phyloP scores from a whole-genome alignment of 2,113 vertebrate species.

The Nymphicus hollandicus region DNA sequence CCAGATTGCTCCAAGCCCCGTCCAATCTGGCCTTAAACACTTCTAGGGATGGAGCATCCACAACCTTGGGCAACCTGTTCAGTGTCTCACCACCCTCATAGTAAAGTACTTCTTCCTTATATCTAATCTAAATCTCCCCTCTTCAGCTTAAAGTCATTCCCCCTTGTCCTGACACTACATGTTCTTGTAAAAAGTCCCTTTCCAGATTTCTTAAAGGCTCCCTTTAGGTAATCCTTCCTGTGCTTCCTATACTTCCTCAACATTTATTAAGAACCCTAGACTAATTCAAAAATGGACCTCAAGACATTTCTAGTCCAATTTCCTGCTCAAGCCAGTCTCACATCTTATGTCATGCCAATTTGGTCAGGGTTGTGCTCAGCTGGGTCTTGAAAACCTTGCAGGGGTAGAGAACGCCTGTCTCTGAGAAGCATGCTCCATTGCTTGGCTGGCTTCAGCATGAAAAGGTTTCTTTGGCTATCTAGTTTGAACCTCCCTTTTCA shows the following conservation, averaged over 20 bases:
- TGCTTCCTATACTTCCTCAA: background rate
- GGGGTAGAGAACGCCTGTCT: background rate
- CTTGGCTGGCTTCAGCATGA: background rate
- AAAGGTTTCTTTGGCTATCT: background rate
- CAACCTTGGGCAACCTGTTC: background rate
- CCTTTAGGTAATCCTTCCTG: background rate
- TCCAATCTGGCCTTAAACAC: background rate
- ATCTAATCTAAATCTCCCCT: background rate
- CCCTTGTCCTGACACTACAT: background rate
- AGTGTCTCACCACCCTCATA: background rate
- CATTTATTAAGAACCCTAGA: background rate
- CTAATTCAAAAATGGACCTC: background rate
- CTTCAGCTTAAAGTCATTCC: background rate
- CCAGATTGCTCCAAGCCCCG: background rate
- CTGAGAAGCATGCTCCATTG: background rate
- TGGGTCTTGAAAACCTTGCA: background rate
- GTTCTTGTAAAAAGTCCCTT: background rate
- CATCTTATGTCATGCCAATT: background rate
- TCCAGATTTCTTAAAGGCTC: background rate
- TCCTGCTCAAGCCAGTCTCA: background rate
- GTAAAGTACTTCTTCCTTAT: background rate
- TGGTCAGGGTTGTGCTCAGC: background rate
- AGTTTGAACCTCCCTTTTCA: background rate
- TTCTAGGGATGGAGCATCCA: background rate
- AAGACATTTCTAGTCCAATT: rapidly evolving